phyloP scores from a whole-genome alignment of 1,140 invertebrate genomes.

The Whitmania pigra region DNA sequence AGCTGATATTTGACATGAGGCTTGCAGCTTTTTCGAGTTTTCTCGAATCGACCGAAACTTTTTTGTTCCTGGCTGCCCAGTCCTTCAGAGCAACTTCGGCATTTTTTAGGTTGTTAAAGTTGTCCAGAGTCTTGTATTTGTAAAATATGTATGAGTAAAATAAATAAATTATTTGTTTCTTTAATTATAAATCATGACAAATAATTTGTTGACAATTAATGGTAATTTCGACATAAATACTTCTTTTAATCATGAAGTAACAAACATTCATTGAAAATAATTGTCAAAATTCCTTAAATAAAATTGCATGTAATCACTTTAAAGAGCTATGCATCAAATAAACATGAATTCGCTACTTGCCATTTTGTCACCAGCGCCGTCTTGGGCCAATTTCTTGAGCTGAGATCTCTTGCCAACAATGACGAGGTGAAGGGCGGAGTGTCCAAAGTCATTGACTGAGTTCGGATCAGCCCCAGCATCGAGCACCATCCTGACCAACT shows the following conservation, averaged over 20 bases:
- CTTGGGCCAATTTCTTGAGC: conserved; percentile 16
- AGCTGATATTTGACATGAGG: conserved; percentile 24
- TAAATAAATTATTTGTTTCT: no score
- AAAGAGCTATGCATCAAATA: neutral
- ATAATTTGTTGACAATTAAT: neutral
- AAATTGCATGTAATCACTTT: neutral
- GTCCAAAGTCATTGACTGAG: conserved; percentile 24
- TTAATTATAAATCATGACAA: no score
- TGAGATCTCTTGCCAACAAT: conserved; percentile 24
- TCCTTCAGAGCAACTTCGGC: conserved; percentile 21
- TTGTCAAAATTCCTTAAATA: neutral
- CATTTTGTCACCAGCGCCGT: neutral
- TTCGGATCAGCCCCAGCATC: conserved; percentile 23
- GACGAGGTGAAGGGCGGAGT: conserved; percentile 22
- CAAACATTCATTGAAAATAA: neutral
- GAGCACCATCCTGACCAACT: conserved; percentile 22
- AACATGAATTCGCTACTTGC: neutral
- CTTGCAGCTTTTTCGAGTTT: conserved; percentile 19
- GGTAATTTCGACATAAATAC: neutral
- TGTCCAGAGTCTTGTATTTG: neutral
- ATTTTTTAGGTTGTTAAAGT: conserved; percentile 18
- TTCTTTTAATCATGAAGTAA: no score
- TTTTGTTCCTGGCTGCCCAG: conserved; percentile 16
- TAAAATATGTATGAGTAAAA: no score
- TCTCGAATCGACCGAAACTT: neutral